phyloP scores from a whole-genome alignment of 2,888 invertebrate genomes.

The Chrysolina americana region DNA sequence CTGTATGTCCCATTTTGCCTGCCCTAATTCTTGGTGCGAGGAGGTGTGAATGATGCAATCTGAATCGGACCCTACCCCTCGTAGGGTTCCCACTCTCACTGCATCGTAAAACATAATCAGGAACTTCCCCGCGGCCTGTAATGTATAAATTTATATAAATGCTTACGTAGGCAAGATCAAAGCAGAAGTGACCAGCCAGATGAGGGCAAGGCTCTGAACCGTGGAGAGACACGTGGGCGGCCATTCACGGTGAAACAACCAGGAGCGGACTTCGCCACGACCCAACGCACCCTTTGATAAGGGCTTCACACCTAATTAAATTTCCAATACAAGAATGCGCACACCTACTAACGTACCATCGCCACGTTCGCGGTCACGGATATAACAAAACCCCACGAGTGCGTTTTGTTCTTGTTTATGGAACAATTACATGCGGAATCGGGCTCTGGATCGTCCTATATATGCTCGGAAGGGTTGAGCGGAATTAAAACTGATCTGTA shows the following conservation, averaged over 20 bases:
- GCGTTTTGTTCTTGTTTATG: background rate
- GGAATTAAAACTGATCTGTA: background rate
- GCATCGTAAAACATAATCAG: background rate
- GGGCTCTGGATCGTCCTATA: background rate
- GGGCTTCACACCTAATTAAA: conserved; percentile 40
- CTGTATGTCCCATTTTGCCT: too few relatives aligned
- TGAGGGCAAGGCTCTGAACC: conserved; percentile 29
- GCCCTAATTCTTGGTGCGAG: too few relatives aligned
- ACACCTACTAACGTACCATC: background rate
- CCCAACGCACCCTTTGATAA: conserved; percentile 44
- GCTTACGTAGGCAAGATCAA: conserved; percentile 41
- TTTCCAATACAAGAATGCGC: conserved; percentile 28
- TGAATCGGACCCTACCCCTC: too few relatives aligned
- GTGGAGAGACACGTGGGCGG: conserved; percentile 26
- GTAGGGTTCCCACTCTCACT: too few relatives aligned
- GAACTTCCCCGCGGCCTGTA: background rate
- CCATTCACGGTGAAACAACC: conserved; percentile 35
- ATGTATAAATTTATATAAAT: conserved; percentile 36
- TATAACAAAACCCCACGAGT: background rate
- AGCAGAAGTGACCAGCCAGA: conserved; percentile 37
- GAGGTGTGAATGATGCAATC: too few relatives aligned
- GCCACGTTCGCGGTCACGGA: background rate
- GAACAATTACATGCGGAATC: conserved; percentile 2
- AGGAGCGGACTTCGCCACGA: conserved; percentile 38
- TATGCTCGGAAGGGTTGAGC: background rate